These are phyloP conservation scores for Meiosimyza decipiens DNA, from an alignment of 2,888 invertebrate genomes.

Conservation along the genomic window DNA sequence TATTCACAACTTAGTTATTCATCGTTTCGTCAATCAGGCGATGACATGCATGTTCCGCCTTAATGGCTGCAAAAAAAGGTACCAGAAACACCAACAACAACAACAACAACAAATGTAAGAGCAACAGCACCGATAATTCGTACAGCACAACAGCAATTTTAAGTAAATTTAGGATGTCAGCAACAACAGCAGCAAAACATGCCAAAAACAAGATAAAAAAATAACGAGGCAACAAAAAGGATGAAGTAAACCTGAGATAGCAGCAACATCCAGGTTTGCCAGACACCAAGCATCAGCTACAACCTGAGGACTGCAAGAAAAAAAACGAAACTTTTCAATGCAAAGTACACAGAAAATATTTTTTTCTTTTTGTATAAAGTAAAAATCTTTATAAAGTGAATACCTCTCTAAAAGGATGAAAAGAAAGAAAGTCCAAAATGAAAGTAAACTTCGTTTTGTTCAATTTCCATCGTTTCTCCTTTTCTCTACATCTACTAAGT, in stretches of 20 bases:
- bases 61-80: constrained; percentile 46
- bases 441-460: no score
- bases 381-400: no score
- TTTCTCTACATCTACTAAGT: no score
- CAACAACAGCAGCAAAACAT: background rate
- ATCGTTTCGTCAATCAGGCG: constrained; percentile 61
- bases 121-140: constrained; percentile 27
- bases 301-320: no score
- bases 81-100: constrained; percentile 17
- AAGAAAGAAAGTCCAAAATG: no score
- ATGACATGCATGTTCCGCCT: constrained; percentile 59
- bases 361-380: no score
- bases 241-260: background rate
- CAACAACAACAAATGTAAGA: constrained; percentile 10
- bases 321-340: no score
- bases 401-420: no score
- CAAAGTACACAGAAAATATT: no score
- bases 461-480: no score
- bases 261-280: background rate
- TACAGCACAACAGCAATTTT: constrained; percentile 34
- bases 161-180: constrained; percentile 39
- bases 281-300: background rate
- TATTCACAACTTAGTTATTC: constrained; percentile 50
- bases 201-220: constrained; percentile 14
- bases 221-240: background rate